Conservation (phyloP, 2,113 vertebrate species). For the Microtus pennsylvanicus region DNA sequence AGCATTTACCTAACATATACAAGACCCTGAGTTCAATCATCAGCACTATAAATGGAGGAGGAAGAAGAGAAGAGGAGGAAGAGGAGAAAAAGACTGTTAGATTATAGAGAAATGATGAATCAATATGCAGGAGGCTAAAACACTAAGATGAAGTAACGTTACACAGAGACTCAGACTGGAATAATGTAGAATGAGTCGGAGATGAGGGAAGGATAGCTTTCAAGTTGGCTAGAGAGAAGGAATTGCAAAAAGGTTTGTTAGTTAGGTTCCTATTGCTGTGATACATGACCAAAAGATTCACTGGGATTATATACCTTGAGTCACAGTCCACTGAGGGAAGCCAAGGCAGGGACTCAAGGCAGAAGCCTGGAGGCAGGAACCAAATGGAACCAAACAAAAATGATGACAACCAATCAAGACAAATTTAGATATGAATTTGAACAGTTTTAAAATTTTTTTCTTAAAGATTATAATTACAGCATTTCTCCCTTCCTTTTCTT, state of each 20-base stretch:
- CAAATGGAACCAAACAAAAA: not conserved
- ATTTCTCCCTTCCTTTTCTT: not conserved
- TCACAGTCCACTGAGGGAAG: not conserved
- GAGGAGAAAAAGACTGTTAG: not conserved
- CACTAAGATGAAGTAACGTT: not conserved
- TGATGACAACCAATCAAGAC: not conserved
- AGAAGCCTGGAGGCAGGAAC: not conserved
- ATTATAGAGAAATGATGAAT: constrained; percentile 3
- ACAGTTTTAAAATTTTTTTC: not conserved
- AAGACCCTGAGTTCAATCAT: not conserved
- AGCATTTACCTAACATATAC: not conserved
- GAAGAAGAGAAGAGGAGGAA: not conserved
- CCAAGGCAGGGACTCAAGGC: not conserved
- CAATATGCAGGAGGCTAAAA: not conserved
- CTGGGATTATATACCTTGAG: not conserved
- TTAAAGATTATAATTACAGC: not conserved
- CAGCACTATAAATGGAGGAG: not conserved
- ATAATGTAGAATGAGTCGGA: not conserved
- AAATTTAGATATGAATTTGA: not conserved
- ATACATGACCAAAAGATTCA: not conserved
- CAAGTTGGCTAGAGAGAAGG: not conserved
- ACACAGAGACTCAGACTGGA: not conserved
- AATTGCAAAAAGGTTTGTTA: not conserved
- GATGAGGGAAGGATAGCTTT: not conserved
- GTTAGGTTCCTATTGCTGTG: not conserved